phyloP scores from a whole-genome alignment of 2,113 vertebrate species.

The Uropsilus gracilis region DNA sequence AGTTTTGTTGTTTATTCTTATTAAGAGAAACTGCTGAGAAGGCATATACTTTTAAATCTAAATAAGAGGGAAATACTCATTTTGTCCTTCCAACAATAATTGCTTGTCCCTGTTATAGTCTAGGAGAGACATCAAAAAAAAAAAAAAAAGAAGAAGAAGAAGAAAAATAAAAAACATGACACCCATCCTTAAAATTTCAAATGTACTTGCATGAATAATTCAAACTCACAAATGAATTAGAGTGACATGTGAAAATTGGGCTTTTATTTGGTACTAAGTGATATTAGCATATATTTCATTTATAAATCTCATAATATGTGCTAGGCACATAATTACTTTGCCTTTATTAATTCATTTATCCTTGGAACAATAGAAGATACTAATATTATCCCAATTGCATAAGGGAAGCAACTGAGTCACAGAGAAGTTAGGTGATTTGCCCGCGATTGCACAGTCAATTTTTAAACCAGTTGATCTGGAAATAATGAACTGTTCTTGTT shows the following conservation, averaged over 20 bases:
- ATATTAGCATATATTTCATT: slow-evolving; percentile 4
- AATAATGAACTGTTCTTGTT: not conserved
- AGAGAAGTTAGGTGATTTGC: not conserved
- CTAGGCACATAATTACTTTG: not conserved
- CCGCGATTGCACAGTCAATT: not conserved
- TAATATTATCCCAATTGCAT: not conserved
- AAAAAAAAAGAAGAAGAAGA: no score
- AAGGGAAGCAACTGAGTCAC: not conserved
- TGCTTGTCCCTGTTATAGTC: not conserved
- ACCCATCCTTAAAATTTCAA: not conserved
- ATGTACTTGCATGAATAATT: not conserved
- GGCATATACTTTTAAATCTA: not conserved
- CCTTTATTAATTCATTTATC: not conserved
- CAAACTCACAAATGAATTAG: slow-evolving; percentile 37
- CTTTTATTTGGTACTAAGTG: not conserved
- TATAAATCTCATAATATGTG: not conserved
- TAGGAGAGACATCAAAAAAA: not conserved
- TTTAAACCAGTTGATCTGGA: not conserved
- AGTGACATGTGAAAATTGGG: not conserved
- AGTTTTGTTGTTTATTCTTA: slow-evolving; percentile 7
- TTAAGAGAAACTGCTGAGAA: not conserved
- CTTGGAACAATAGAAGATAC: not conserved
- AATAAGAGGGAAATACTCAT: not conserved
- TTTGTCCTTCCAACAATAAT: not conserved
- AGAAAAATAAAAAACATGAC: not conserved